phyloP scores from a whole-genome alignment of 2,888 invertebrate genomes.

The Drosophila neoperkinsi region DNA sequence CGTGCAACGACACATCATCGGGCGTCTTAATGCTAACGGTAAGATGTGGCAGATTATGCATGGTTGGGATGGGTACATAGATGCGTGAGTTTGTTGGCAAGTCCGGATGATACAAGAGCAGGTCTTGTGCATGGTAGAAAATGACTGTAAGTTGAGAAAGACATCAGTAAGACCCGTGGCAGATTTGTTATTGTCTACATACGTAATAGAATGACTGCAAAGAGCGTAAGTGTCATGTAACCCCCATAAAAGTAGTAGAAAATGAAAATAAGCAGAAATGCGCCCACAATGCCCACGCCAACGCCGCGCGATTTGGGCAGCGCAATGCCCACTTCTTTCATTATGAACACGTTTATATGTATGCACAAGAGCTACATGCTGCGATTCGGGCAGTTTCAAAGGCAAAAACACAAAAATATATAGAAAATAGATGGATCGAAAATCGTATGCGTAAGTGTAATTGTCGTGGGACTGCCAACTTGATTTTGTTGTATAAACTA shows the following conservation, averaged over 20 bases:
- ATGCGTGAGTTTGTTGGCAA: constrained; percentile 94
- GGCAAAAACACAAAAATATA: constrained; percentile 14
- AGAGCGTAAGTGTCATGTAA: constrained; percentile 89
- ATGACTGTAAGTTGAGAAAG: constrained; percentile 87
- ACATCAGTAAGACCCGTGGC: not conserved
- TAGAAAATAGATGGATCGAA: constrained; percentile 20
- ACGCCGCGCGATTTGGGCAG: constrained; percentile 86
- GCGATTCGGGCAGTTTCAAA: constrained; percentile 24
- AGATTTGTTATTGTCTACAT: constrained; percentile 65
- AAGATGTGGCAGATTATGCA: constrained; percentile 94
- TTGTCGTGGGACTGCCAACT: constrained; percentile 43
- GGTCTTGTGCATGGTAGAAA: constrained; percentile 94
- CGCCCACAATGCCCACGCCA: constrained; percentile 91
- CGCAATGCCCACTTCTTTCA: constrained; percentile 81
- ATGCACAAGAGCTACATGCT: constrained; percentile 47
- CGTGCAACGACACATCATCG: constrained; percentile 92
- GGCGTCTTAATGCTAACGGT: constrained; percentile 90
- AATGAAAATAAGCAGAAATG: constrained; percentile 90
- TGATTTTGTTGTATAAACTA: not conserved
- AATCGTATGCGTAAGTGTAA: constrained; percentile 35
- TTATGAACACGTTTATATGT: constrained; percentile 44
- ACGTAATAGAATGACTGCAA: constrained; percentile 91
- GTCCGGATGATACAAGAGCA: constrained; percentile 95
- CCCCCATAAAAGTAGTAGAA: constrained; percentile 94
- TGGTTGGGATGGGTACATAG: constrained; percentile 94